Conservation (phyloP, 2,797 vertebrate genomes). For the Xenops minutus region DNA sequence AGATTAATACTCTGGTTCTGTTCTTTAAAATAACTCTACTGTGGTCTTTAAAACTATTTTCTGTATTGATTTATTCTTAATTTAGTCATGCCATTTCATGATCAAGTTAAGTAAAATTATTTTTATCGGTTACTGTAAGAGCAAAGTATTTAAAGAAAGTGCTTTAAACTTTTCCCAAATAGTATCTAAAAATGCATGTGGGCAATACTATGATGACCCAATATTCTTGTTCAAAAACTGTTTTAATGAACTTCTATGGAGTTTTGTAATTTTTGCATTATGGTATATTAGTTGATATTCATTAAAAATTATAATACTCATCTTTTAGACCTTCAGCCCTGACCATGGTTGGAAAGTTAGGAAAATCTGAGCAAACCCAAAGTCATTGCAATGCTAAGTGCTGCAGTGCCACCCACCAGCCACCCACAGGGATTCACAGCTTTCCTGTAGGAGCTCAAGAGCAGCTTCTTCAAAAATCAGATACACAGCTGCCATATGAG, state of each 20-base stretch:
- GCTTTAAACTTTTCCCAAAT: neutral
- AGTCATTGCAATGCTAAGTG: neutral
- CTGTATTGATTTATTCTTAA: neutral
- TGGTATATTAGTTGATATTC: neutral
- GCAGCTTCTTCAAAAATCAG: neutral
- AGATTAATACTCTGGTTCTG: neutral
- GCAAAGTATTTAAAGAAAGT: slow-evolving; percentile 15
- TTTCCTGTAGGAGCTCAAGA: neutral
- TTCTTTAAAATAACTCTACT: neutral
- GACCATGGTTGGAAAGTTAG: neutral
- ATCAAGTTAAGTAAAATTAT: slow-evolving; percentile 21
- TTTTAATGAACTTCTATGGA: neutral
- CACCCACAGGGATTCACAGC: neutral
- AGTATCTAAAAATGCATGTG: neutral
- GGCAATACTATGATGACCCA: neutral
- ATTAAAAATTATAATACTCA: neutral
- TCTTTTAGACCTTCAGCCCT: neutral
- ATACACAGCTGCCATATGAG: neutral
- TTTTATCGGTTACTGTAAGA: slow-evolving; percentile 21
- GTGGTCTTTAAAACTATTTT: neutral
- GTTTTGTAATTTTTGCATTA: neutral
- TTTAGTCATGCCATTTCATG: slow-evolving; percentile 1
- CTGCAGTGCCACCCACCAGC: neutral
- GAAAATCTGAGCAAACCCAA: neutral
- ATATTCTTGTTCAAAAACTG: neutral